Percentiles rank a stretch among this genome's conserved stretches.
Evolutionary conservation across 2,113 vertebrate species (phyloP).

Genomic region (Takifugu flavidus): DNA sequence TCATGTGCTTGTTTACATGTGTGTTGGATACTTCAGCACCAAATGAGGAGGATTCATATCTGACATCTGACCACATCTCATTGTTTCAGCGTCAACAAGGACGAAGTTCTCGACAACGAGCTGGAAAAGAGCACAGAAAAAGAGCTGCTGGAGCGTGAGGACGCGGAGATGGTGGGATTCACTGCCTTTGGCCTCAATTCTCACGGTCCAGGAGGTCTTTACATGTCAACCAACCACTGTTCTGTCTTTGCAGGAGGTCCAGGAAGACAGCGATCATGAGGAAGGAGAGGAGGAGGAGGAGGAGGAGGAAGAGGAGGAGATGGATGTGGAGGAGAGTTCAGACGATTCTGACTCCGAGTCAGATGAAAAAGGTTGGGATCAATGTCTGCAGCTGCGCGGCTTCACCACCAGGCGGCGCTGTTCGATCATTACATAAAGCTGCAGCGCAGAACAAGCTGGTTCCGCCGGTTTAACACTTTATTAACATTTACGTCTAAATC

Average conservation of each 20-base stretch:
- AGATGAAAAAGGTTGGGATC: constrained; percentile 88
- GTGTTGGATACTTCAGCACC: background rate
- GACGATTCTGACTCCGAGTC: constrained; percentile 93
- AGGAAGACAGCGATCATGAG: constrained; percentile 87
- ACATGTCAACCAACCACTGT: background rate
- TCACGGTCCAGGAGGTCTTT: background rate
- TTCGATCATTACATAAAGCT: background rate
- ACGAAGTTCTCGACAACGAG: constrained; percentile 85
- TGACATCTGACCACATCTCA: background rate
- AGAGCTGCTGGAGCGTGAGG: constrained; percentile 77
- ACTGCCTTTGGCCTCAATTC: background rate
- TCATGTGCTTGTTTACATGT: background rate
- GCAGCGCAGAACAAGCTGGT: too few species aligned
- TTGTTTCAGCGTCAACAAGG: constrained; percentile 79
- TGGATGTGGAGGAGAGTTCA: constrained; percentile 91
- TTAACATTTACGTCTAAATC: too few species aligned
- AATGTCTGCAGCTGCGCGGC: background rate
- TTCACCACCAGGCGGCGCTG: constrained; percentile 24
- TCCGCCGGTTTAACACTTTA: too few species aligned
- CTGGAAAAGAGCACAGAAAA: constrained; percentile 86
- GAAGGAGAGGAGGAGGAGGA: constrained; percentile 92
- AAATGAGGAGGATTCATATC: background rate
- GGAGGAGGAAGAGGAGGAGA: constrained; percentile 91
- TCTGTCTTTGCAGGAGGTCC: constrained; percentile 70
- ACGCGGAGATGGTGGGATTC: constrained; percentile 78